Evolutionary conservation across 2,888 invertebrate species (phyloP), one percentile per base, ranked within the genome.

Genomic region (Drosophila borborema): DNA sequence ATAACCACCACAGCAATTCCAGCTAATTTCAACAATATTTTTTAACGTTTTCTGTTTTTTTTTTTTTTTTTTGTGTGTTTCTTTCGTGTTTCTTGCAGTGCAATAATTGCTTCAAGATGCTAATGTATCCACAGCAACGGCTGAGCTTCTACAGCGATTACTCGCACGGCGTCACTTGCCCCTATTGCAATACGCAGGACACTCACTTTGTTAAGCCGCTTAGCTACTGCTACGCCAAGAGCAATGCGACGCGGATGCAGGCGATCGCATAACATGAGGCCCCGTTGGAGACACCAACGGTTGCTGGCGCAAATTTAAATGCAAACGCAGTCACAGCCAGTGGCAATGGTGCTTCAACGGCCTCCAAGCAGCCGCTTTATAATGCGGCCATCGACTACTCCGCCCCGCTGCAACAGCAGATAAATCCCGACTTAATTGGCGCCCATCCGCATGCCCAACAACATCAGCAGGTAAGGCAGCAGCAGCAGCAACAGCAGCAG

Each of bases 201-300:
- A 97, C 97, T 65, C 99, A 99, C 94, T 99, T 99, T 94, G 98
- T 98, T 86, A 98, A 98, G 94, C 97, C 98, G 62, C 94, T 99
- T 91, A 94, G 95, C 78, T 96, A 96, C 93, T 97, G 97, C 94
- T 97, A 96, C 95, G 95, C 96, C 90, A 96, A 96, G 94, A 95
- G 95, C 94, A 94, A 94, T 63, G 94, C 94, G 91, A 95, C 95
- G 93, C 94, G 96, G 82, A 94, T 94, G 93, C 96, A 96, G 94
- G 95, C 96, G 95, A 96, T 96, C 96, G 97, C 97, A 96, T 97
- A 97, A 97, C 97, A 96, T 95, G 94, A 95, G 95, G 96, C 95
- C 95, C 94, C 95, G 95, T 94, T 95, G 95, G 95, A 95, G 93
- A 92, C 93, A 91, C 93, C 93, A 80, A 65, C 80, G 72, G 80